Base-by-base conservation (phyloP, 2,888 invertebrate genomes). In the Cybosia mesomella region DNA sequence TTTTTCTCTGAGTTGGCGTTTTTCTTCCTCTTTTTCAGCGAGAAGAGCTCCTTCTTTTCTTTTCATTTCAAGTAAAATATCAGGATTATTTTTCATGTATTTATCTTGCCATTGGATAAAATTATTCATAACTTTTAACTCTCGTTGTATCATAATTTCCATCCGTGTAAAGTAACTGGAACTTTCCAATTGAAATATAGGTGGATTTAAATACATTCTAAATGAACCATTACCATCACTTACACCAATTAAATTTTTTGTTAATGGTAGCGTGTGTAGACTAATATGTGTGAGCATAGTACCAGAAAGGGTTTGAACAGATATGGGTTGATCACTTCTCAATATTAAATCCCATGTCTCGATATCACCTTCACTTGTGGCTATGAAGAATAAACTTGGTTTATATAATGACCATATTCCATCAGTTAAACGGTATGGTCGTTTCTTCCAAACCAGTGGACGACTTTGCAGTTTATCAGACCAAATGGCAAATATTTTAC, bases 261-360 rank as follows among this genome's bases (percentile, higher is more conserved):
- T 91, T 22, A 96, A 81, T 1, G 94, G 91, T 0, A 96, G 89
- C 11, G 95, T 93, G 83, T 97, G 97, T 61, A 96, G 92, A 54
- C 95, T 95, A 22, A 97, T 92, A 24, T 95, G 95, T 0, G 97
- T 96, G n/a, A 97, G 93, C 84, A 96, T 95, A 10, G 95, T 95
- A 2, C 97, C 96, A 4, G 97, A 97, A 22, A 97, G 90, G 69
- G 95, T 96, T 85, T 97, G 96, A 0, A 95, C 94, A 66, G 97
- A 95, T 71, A 96, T 96, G 0, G 97, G 96, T 74, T 96, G 95
- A 78, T 98, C 97, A 75, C 97, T 97, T 84, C 96, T 95, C 61
- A 96, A 91, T 68, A 97, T 89, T 68, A 98, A 91, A 91, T 98
- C 97, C 98, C 98, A 98, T 15, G 97, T 96, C 89, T 98, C 98